These are phyloP conservation scores for Neuroterus valhalla DNA, from an alignment of 1,140 invertebrate genomes.

Conservation along the genomic window DNA sequence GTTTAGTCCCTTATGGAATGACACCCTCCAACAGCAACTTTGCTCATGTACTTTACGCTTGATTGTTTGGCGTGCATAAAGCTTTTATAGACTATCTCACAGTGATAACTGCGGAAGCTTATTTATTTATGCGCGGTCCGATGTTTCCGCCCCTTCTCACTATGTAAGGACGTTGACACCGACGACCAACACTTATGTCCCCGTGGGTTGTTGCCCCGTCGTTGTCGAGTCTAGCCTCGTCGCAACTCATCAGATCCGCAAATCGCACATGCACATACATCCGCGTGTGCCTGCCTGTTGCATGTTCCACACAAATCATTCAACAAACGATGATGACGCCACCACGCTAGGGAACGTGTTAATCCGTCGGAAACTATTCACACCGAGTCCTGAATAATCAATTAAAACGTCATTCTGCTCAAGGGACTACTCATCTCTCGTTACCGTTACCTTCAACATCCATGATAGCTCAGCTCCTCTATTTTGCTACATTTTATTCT, in stretches of 20 bases:
- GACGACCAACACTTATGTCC: conserved; percentile 47
- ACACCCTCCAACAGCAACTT: too few species aligned
- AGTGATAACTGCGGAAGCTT: conserved; percentile 32
- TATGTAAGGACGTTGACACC: conserved; percentile 55
- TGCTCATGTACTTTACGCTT: too few species aligned
- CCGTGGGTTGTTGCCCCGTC: conserved; percentile 39
- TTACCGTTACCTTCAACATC: conserved; percentile 6
- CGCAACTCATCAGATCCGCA: conserved; percentile 25
- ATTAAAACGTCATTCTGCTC: conserved; percentile 21
- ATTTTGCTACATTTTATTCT: conserved; percentile 1
- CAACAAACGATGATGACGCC: conserved; percentile 30
- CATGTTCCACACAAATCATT: conserved; percentile 28
- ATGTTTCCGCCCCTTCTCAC: conserved; percentile 56
- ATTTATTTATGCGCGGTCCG: conserved; percentile 56
- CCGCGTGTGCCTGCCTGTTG: background rate
- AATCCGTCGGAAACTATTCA: conserved; percentile 25
- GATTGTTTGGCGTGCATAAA: too few species aligned
- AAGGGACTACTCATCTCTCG: conserved; percentile 21
- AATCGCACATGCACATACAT: conserved; percentile 2
- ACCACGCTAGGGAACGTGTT: conserved; percentile 16
- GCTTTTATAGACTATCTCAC: conserved; percentile 47
- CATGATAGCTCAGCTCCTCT: background rate
- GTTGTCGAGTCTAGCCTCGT: conserved; percentile 30
- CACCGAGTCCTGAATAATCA: conserved; percentile 21
- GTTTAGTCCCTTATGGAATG: too few species aligned